These are phyloP conservation scores for Coryphaenoides rupestris DNA, from an alignment of 2,113 vertebrate species.

Conservation along the genomic window DNA sequence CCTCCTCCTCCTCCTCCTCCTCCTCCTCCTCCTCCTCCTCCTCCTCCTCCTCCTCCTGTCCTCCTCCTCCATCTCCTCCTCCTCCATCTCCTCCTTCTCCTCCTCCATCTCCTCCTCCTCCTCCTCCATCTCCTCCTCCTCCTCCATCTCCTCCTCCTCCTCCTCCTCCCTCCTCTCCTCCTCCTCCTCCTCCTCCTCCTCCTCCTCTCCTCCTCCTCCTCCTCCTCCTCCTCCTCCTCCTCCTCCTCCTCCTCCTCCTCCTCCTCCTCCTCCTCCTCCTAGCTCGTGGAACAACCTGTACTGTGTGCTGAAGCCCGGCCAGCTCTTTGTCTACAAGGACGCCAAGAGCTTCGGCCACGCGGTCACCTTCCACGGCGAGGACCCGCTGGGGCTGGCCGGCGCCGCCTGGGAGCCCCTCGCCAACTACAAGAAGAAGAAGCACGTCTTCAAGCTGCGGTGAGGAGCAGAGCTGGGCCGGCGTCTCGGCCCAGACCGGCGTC, in stretches of 20 bases:
- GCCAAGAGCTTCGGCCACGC: constrained; percentile 83
- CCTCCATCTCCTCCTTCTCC: no score
- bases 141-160: neutral
- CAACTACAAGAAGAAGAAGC: constrained; percentile 96
- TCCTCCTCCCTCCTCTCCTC: neutral
- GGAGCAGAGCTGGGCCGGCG: constrained; percentile 14
- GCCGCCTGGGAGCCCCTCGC: constrained; percentile 83
- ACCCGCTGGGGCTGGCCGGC: constrained; percentile 77
- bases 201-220: no score
- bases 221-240: no score
- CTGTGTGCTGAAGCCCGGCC: constrained; percentile 85
- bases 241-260: no score
- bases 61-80: no score
- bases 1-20: neutral
- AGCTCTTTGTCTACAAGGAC: constrained; percentile 89
- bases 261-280: no score
- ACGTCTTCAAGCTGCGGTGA: constrained; percentile 90
- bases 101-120: neutral
- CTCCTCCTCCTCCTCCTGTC: neutral
- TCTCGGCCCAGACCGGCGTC: no score
- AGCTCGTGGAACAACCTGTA: constrained; percentile 96
- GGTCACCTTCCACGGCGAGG: constrained; percentile 85
- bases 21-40: neutral
- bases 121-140: no score
- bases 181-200: no score